Evolutionary conservation across 2,888 invertebrate species (phyloP).

Genomic region (Listrodromus nycthemerus): DNA sequence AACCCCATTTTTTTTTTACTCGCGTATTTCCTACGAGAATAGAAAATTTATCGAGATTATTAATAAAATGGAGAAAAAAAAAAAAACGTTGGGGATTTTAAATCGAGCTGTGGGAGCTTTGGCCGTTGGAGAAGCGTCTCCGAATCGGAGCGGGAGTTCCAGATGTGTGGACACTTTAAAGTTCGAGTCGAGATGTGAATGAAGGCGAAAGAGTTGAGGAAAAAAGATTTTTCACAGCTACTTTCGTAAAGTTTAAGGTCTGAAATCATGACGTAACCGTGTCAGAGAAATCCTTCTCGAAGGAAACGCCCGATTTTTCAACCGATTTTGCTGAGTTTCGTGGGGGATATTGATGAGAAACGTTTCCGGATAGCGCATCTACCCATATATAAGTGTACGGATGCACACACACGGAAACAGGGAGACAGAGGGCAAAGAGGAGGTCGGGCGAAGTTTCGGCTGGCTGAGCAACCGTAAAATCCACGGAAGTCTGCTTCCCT

Average conservation of each 20-base stretch:
- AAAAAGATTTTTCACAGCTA: not conserved
- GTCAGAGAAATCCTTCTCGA: not conserved
- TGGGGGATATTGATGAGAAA: constrained; percentile 15
- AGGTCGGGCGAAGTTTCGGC: constrained; percentile 34
- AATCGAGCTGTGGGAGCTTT: not conserved
- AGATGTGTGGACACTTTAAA: not conserved
- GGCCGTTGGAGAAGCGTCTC: not conserved
- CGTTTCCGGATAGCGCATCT: constrained; percentile 7
- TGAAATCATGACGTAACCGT: not conserved
- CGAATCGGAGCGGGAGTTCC: not conserved
- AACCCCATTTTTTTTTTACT: not conserved
- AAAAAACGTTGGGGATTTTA: not conserved
- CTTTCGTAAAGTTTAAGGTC: not conserved
- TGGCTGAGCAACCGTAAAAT: constrained; percentile 60
- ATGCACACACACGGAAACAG: not conserved
- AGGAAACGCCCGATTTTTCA: not conserved
- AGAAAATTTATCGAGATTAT: not conserved
- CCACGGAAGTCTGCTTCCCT: constrained; percentile 37
- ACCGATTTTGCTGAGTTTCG: not conserved
- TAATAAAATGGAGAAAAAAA: not conserved
- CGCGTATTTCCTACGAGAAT: not conserved
- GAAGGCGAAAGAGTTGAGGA: not conserved
- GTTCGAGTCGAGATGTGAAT: not conserved
- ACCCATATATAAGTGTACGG: not conserved
- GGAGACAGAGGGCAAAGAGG: not conserved